Base-by-base conservation (phyloP, 2,113 vertebrate species). In the Coracopsis vasa region DNA sequence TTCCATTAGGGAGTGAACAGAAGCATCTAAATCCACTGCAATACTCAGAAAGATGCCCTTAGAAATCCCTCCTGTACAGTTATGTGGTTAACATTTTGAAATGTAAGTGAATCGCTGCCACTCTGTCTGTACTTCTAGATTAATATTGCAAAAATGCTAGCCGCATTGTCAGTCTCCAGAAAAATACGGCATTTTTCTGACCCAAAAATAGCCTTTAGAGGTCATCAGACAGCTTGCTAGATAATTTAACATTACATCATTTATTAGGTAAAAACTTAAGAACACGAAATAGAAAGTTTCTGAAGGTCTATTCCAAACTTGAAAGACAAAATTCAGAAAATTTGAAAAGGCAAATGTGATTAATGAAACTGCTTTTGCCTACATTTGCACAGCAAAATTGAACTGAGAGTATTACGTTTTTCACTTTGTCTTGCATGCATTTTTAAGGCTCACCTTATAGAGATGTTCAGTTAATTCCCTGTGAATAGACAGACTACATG, bases 111-210 rank as follows among this genome's bases (percentile, higher is more conserved):
- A 91, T 73, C 80, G 33, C 84, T 97, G 80, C 86, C 31, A 29
- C 79, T 95, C 47, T 86, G 48, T 61, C 80, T 67, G 45, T 87
- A 78, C 60, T 80, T 83, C 87, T 53, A 72, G 80, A 94, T 96
- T 95, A 95, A 94, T 97, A 94, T 96, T 97, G 90, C 79, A 95
- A 93, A 95, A 95, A 93, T 80, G 45, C 61, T 77, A 37, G 56
- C 79, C 35, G 0, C 62, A 51, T 79, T 70, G 51, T 94, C 78
- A 95, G 81, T 71, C 73, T 92, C 64, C 61, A 94, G 78, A 95
- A 77, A 75, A 87, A 66, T 8, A 58, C 16, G 44, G 35, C 41
- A 62, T 94, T 42, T 53, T 74, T 83, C 61, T 96, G 51, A 92
- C 71, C 67, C 50, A 45, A 71, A 83, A 82, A 39, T 28, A 87